A percentile compares a stretch with the other conserved stretches of the same genome.
Conservation (phyloP, 2,113 vertebrate species). For the Apteryx owenii region DNA sequence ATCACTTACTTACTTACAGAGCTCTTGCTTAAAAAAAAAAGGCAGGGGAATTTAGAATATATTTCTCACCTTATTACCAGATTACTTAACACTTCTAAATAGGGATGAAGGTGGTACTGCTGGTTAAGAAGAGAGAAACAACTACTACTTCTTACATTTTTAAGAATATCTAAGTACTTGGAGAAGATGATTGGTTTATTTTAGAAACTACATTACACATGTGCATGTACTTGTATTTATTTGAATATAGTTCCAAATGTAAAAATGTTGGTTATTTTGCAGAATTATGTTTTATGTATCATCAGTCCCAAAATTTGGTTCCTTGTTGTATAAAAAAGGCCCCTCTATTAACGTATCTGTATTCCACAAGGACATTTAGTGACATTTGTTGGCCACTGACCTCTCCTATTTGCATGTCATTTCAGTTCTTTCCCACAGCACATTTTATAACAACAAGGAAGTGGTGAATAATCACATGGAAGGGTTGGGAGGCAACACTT, state of each 20-base stretch:
- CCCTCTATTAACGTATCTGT: background rate
- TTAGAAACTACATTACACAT: background rate
- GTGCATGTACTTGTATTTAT: slow-evolving; percentile 49
- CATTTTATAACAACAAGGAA: background rate
- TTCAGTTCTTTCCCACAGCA: background rate
- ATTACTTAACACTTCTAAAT: background rate
- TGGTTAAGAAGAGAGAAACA: slow-evolving; percentile 22
- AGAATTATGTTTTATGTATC: background rate
- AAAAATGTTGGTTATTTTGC: background rate
- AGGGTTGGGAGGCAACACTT: background rate
- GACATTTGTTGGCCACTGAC: background rate
- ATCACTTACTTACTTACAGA: background rate
- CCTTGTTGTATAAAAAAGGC: background rate
- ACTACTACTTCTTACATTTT: background rate
- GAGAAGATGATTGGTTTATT: background rate
- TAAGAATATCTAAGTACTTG: background rate
- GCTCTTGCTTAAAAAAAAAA: slow-evolving; percentile 1
- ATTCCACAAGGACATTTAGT: background rate
- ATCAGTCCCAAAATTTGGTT: background rate
- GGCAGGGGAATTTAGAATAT: background rate
- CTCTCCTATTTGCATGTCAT: background rate
- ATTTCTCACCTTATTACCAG: background rate
- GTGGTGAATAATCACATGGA: background rate
- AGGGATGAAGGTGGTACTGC: background rate
- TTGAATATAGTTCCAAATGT: slow-evolving; percentile 17